Evolutionary conservation across 92 coral and sea anemone genomes (phyloP), one percentile per base, ranked within the genome.

Genomic region (Phymanthus crucifer): DNA sequence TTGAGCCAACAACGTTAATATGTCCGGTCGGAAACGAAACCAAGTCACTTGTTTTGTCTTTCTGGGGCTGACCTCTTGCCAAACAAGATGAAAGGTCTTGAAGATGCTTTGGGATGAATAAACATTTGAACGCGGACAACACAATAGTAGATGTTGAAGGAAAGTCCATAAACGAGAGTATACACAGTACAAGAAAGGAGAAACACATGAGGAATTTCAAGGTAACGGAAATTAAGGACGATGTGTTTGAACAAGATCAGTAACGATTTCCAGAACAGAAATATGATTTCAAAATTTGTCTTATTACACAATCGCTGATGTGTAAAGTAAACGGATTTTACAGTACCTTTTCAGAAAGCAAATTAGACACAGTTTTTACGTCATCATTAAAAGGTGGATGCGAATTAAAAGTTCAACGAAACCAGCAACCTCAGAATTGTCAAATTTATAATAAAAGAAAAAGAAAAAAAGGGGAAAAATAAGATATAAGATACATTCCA

Each of bases 41-140:
- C 9, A 61, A 61, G 2, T 61, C 35, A 61, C 68, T 61, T 61
- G 68, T 61, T 61, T 61, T 61, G 68, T 10, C 68, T 61, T 61
- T 6, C 35, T 57, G 66, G 6, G 5, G 33, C 23, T 57, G 26
- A 57, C 66, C 66, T 57, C 11, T 57, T 57, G 66, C 11, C 23
- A 32, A 57, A 4, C 29, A n/a, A 29, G 29, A 61, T 9, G n/a
- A 21, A 54, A 54, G 9, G 27, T 43, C 48, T 43, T 43, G 48
- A 43, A 21, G 64, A 24, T 54, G 27, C 27, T 54, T 24, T 24
- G 26, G 21, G 24, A 7, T 14, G 27, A 54, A 29, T 61, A 61
- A 61, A 61, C 34, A 61, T 24, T 61, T 61, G 3, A 24, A 61
- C 4, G 14, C n/a, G 34, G 29, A 61, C 10, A 29, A 61, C 68